Evolutionary conservation across 2,797 vertebrate species (phyloP).

Genomic region (Intellagama lesueurii): DNA sequence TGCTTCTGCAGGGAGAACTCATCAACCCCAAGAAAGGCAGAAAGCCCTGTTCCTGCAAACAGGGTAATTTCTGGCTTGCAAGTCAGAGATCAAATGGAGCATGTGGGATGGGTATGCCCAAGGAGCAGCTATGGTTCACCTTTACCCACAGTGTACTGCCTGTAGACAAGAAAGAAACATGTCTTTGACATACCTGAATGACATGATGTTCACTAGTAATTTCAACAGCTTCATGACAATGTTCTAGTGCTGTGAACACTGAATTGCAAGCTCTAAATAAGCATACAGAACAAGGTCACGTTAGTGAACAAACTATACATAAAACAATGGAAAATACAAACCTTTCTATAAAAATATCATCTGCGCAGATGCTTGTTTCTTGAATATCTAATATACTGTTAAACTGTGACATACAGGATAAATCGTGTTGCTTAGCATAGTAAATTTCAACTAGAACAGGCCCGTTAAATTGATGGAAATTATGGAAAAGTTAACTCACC

Average conservation of each 20-base stretch:
- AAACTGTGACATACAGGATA: too few relatives aligned
- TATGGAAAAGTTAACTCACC: too few relatives aligned
- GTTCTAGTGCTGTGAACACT: constrained; percentile 92
- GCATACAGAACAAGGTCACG: constrained; percentile 23
- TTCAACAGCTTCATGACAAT: constrained; percentile 95
- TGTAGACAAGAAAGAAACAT: neutral
- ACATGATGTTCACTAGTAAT: constrained; percentile 96
- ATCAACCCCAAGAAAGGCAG: too few relatives aligned
- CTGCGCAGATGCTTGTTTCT: neutral
- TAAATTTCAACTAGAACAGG: too few relatives aligned
- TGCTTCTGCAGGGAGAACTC: too few relatives aligned
- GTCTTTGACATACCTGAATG: constrained; percentile 79
- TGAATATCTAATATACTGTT: neutral
- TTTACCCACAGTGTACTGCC: neutral
- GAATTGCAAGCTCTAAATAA: constrained; percentile 89
- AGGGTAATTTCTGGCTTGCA: too few relatives aligned
- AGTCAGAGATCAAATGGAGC: too few relatives aligned
- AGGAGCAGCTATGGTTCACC: neutral
- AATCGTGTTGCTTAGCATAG: too few relatives aligned
- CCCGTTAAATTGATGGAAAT: too few relatives aligned
- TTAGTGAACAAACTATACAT: neutral
- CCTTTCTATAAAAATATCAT: constrained; percentile 15
- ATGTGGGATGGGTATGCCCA: too few relatives aligned
- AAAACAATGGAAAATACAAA: neutral
- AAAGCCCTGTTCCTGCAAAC: too few relatives aligned